phyloP scores from a whole-genome alignment of 2,888 invertebrate genomes.

The Callinectes sapidus region DNA sequence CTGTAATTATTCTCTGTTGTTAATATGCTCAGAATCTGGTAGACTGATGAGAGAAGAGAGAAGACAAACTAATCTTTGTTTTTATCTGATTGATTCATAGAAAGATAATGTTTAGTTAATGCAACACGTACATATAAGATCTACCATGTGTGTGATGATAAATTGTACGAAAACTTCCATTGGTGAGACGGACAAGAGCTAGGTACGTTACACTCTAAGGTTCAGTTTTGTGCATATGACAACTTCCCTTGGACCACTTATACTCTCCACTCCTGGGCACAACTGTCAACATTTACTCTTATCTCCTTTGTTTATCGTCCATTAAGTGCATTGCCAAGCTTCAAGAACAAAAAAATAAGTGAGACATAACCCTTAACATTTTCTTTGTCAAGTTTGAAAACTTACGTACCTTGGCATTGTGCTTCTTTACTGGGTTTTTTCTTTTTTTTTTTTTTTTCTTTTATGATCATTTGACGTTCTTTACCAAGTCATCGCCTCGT shows the following conservation, averaged over 20 bases:
- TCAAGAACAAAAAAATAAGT: neutral
- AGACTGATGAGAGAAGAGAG: slow-evolving; percentile 2
- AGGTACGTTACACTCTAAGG: neutral
- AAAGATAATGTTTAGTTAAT: neutral
- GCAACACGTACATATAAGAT: neutral
- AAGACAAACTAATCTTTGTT: neutral
- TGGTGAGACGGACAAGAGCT: neutral
- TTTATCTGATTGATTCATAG: neutral
- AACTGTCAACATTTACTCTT: neutral
- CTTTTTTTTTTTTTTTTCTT: neutral
- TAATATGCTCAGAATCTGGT: slow-evolving; percentile 30
- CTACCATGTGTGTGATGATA: neutral
- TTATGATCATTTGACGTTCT: neutral
- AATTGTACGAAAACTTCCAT: neutral
- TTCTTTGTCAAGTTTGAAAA: neutral
- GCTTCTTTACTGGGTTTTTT: neutral
- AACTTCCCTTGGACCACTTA: slow-evolving; percentile 30
- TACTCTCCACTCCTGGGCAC: slow-evolving; percentile 37
- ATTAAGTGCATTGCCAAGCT: neutral
- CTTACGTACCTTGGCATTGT: neutral
- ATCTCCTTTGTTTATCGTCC: neutral
- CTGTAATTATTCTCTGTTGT: neutral
- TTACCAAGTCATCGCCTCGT: slow-evolving; percentile 17
- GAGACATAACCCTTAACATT: neutral
- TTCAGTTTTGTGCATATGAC: slow-evolving; percentile 4